Percentiles rank a stretch among this genome's conserved stretches.
Conservation (phyloP, 1,140 invertebrate genomes). For the Papilio polyxenes region DNA sequence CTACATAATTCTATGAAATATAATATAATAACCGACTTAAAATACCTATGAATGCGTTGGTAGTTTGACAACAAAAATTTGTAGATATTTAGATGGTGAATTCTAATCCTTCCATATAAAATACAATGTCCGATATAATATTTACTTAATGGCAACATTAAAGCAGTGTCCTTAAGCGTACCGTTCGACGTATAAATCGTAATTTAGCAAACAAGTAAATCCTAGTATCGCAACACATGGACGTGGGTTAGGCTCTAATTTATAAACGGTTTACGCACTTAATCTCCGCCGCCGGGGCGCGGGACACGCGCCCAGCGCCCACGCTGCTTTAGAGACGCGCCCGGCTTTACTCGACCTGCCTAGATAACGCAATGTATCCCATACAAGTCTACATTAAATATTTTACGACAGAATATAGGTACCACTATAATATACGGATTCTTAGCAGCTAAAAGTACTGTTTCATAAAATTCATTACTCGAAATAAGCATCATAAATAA, state of each 20-base stretch:
- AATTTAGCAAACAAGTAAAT: constrained; percentile 52
- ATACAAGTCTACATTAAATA: background rate
- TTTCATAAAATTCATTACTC: constrained; percentile 21
- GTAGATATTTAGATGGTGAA: background rate
- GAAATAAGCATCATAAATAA: constrained; percentile 31
- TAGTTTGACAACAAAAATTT: background rate
- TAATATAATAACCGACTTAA: background rate
- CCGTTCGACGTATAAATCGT: constrained; percentile 47
- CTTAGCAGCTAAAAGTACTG: background rate
- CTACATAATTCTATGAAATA: too few relatives aligned
- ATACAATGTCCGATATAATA: constrained; percentile 11
- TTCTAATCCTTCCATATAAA: background rate
- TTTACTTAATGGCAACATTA: constrained; percentile 38
- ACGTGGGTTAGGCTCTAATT: constrained; percentile 51
- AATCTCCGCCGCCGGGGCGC: constrained; percentile 49
- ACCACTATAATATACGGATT: background rate
- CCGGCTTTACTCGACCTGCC: constrained; percentile 15
- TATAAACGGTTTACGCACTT: constrained; percentile 55
- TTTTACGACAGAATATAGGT: background rate
- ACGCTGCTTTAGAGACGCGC: constrained; percentile 35
- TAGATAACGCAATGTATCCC: background rate
- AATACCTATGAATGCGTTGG: background rate
- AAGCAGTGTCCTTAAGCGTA: constrained; percentile 39
- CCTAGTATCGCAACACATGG: constrained; percentile 49
- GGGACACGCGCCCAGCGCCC: constrained; percentile 52